phyloP scores from a whole-genome alignment of 2,888 invertebrate species.

The Yponomeuta sedellus region DNA sequence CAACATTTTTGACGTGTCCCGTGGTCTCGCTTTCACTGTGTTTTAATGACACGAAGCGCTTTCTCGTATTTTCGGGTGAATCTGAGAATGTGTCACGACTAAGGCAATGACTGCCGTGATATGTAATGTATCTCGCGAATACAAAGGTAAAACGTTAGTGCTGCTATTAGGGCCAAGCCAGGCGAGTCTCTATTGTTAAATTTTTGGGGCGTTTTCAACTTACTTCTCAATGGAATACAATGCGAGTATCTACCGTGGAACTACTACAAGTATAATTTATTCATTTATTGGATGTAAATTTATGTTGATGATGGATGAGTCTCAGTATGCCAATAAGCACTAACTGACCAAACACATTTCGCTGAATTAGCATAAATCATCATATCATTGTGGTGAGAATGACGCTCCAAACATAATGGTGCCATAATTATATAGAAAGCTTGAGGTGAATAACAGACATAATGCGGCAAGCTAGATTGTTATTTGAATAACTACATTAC shows the following conservation, averaged over 20 bases:
- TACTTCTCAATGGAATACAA: too few species aligned
- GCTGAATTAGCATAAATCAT: not conserved
- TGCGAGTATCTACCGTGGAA: too few species aligned
- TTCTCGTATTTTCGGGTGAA: constrained; percentile 55
- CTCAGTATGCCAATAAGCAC: not conserved
- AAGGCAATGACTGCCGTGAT: not conserved
- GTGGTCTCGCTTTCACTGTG: constrained; percentile 63
- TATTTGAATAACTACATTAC: not conserved
- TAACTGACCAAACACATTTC: not conserved
- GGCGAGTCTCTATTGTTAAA: too few species aligned
- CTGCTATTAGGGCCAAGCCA: too few species aligned
- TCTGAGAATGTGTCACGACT: constrained; percentile 17
- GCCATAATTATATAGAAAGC: not conserved
- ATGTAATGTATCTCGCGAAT: too few species aligned
- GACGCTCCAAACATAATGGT: not conserved
- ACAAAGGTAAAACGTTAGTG: too few species aligned
- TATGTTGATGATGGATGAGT: not conserved
- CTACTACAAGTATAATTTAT: too few species aligned
- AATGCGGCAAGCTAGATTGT: not conserved
- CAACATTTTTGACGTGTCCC: constrained; percentile 53
- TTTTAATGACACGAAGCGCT: constrained; percentile 36
- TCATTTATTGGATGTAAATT: not conserved
- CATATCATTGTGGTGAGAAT: not conserved
- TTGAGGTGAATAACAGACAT: not conserved
- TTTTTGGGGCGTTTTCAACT: too few species aligned